phyloP scores from a whole-genome alignment of 2,797 vertebrate genomes.

The Coendou prehensilis region DNA sequence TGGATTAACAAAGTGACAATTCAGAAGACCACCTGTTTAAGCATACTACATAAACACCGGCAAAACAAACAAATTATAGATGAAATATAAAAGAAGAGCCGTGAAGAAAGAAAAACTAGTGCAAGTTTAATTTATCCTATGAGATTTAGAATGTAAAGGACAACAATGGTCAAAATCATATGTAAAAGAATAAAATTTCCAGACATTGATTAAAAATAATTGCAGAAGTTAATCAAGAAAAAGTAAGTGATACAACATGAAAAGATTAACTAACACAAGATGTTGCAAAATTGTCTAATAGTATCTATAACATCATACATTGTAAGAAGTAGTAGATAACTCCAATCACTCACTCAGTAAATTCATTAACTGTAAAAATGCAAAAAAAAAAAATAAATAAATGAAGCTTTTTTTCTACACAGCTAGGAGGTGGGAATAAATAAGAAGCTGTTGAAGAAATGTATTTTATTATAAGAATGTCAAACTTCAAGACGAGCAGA shows the following conservation, averaged over 20 bases:
- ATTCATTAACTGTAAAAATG: neutral
- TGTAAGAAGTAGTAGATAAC: neutral
- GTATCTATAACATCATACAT: neutral
- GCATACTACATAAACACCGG: neutral
- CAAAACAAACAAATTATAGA: neutral
- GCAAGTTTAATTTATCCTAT: neutral
- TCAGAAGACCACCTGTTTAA: neutral
- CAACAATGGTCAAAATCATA: neutral
- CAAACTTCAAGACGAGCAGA: slow-evolving; percentile 37
- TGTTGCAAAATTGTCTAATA: neutral
- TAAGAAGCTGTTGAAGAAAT: neutral
- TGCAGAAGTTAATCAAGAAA: slow-evolving; percentile 2
- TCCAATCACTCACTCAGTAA: neutral
- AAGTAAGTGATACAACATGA: neutral
- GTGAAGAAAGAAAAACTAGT: neutral
- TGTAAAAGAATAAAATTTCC: neutral
- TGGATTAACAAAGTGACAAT: neutral
- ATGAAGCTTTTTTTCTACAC: neutral
- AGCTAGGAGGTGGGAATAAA: neutral
- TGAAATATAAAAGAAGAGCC: neutral
- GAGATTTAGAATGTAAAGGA: slow-evolving; percentile 23
- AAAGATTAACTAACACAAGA: neutral
- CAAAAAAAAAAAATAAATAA: neutral
- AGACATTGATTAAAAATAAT: neutral
- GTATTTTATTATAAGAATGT: neutral